Evolutionary conservation across 2,797 vertebrate species (phyloP).

Genomic region (Oreochromis grahami): DNA sequence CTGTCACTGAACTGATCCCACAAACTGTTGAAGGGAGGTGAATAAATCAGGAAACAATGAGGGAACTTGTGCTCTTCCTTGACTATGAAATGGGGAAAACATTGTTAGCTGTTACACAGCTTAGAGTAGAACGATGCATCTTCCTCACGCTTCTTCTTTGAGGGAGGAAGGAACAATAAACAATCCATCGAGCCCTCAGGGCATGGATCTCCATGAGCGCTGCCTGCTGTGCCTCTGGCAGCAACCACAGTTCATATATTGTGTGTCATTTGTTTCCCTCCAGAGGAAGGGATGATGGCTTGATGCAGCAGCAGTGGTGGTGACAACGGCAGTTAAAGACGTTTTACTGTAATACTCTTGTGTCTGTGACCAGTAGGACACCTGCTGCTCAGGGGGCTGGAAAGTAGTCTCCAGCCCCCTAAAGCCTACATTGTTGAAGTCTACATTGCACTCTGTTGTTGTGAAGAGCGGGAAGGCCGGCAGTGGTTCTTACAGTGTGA

Average conservation of each 20-base stretch:
- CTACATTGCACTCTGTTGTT: not conserved
- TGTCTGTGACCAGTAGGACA: not conserved
- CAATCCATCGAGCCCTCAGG: not conserved
- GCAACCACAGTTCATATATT: not conserved
- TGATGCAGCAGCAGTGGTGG: not conserved
- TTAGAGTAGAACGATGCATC: not conserved
- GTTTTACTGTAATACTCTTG: not conserved
- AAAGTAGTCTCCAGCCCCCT: not conserved
- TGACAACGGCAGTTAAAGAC: not conserved
- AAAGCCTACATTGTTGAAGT: not conserved
- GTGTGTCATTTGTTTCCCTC: not conserved
- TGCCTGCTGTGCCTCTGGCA: not conserved
- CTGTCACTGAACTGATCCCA: not conserved
- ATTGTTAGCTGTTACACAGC: not conserved
- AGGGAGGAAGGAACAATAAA: not conserved
- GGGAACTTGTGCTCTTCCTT: not conserved
- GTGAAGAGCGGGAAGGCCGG: not conserved
- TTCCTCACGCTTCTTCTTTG: not conserved
- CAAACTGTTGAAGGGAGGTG: not conserved
- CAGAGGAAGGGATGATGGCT: not conserved
- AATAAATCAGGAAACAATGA: not conserved
- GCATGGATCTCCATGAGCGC: not conserved
- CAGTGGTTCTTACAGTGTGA: fast-evolving
- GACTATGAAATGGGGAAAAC: not conserved
- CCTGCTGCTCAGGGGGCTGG: not conserved